Base-by-base conservation (phyloP, 64 coral and sea anemone species). In the Platygyra sinensis region DNA sequence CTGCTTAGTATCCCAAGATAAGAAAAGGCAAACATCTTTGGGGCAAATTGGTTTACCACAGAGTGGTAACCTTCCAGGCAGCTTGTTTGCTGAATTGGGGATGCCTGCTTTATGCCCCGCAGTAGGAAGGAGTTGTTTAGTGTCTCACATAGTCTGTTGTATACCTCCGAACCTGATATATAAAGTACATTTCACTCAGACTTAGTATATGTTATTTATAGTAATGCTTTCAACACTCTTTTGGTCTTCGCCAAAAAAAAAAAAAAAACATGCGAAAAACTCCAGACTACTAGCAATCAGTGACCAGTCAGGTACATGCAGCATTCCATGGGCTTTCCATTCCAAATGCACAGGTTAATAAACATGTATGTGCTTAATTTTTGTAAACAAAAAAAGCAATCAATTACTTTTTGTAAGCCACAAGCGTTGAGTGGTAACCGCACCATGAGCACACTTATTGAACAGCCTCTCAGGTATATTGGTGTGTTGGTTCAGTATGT, bases 391-490 rank as follows among this genome's bases (percentile, higher is more conserved):
- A 54, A 54, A 54, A 54, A 15, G 22, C 24, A 13, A 24, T 3
- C 6, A 77, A 19, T 77, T 89, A 89, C 87, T 74, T 78, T 89
- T 89, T 29, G 87, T 89, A 20, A 89, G 55, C 87, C 87, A 89
- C 61, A 89, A 77, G 46, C 87, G 30, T 89, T 59, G 87, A n/a
- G 74, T 89, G 33, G 75, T 89, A n/a, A 89, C 14, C 60, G 54
- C 59, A 46, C 73, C 74, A 67, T 89, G 87, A 62, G 57, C 72
- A 79, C 87, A 89, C 63, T 89, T 89, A 60, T 78, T 89, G 60
- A 89, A 89, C 17, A 78, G 36, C 55, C 59, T 79, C 30, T 72
- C 62, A 49, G 88, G 88, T 67, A 89, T 82, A 12, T 82, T 82
- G 54, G 52, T 82, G 61, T 82, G 79, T n/a, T 82, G 79, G 30